Evolutionary conservation across 1,140 invertebrate genomes (phyloP), one percentile per base, ranked within the genome.

Genomic region (Drosophila tropicalis): DNA sequence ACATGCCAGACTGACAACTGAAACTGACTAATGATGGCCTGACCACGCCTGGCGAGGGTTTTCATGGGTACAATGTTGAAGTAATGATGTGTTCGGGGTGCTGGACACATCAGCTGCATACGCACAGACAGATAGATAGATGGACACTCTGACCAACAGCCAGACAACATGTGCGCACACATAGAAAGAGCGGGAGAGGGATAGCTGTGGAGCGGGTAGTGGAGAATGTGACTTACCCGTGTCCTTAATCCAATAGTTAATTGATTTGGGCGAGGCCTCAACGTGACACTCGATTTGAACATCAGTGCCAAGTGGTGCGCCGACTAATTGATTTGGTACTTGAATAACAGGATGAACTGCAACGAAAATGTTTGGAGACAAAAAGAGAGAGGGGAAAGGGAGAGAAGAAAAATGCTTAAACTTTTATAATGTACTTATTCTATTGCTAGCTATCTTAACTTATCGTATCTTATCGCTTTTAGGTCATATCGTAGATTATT

Each of bases 271-370:
- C 63, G 95, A 97, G 7, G 97, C 97, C 91, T 98, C 97, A 25
- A 98, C 96, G 86, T 95, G 94, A 92, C 97, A 98, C 92, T 98
- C 97, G 61, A 98, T 93, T 12, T 95, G 95, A 64, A 98, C 96
- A 92, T 97, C 96, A 70, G 96, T 97, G 55, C 96, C 95, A 60
- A 97, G 92, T n/a, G 96, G 96, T 54, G 96, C 97, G 9, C 96
- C 96, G 34, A 98, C 95, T 86, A 98, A 93, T 93, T 98, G 96
- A 94, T 97, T 97, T 39, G 96, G 96, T 61, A 97, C 96, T 93
- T 96, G 95, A 89, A 98, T 97, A 74, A 96, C 95, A 12, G 97
- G 97, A 91, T 96, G 94, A 94, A 98, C 97, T 98, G 93, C 47
- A 93, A 93, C 41, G 6, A 74, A 41, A 73, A 29, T 29, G 29